These are phyloP conservation scores for Teleiodes luculella DNA, from an alignment of 2,888 invertebrate species.

Conservation along the genomic window DNA sequence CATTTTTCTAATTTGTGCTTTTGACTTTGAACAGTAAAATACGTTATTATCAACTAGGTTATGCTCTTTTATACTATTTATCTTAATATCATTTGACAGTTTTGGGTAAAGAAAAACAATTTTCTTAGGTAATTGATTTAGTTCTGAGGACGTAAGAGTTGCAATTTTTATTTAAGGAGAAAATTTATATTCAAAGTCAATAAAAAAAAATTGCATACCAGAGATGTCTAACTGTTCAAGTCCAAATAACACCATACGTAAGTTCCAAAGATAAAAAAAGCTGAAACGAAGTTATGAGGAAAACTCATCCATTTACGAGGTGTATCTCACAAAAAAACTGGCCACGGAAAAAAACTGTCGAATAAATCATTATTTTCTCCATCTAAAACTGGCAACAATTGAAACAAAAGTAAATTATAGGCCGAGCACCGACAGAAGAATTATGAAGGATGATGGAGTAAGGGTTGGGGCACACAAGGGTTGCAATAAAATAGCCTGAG, in stretches of 20 bases:
- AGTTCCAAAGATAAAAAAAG: background rate
- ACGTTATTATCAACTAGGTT: too few species aligned
- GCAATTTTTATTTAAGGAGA: background rate
- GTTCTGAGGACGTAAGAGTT: too few species aligned
- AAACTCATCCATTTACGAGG: conserved; percentile 3
- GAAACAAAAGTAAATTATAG: conserved; percentile 75
- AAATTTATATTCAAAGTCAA: too few species aligned
- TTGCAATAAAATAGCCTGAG: background rate
- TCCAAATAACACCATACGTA: background rate
- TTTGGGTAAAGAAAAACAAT: too few species aligned
- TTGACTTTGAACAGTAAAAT: too few species aligned
- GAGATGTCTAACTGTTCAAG: too few species aligned
- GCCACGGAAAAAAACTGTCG: conserved; percentile 33
- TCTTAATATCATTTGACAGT: too few species aligned
- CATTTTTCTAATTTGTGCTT: too few species aligned
- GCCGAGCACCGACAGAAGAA: conserved; percentile 43
- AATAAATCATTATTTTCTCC: conserved; percentile 55
- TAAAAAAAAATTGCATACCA: too few species aligned
- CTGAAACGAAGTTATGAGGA: background rate
- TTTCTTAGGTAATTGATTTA: too few species aligned
- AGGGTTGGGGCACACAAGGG: background rate
- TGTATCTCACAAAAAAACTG: background rate
- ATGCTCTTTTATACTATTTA: too few species aligned
- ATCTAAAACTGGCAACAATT: conserved; percentile 64
- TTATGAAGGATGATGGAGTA: conserved; percentile 44